A percentile compares a stretch with the other conserved stretches of the same genome.
phyloP scores from a whole-genome alignment of 2,113 vertebrate genomes.

The Alectura lathami region DNA sequence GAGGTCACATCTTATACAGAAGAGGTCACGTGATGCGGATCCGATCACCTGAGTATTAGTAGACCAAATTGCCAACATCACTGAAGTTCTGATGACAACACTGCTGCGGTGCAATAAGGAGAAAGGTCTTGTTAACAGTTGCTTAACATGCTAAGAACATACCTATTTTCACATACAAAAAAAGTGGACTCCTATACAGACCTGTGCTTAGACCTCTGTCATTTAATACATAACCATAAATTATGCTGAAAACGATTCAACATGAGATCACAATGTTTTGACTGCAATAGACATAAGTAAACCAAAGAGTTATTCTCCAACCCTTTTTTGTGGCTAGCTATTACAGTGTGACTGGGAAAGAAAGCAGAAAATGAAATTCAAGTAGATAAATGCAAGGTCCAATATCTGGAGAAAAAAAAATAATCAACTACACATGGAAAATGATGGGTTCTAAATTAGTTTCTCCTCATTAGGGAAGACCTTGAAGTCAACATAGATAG shows the following conservation, averaged over 20 bases:
- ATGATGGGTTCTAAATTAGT: background rate
- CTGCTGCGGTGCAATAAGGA: background rate
- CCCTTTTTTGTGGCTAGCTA: background rate
- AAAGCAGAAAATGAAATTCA: background rate
- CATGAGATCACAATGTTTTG: background rate
- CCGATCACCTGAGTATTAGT: background rate
- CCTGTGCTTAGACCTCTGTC: background rate
- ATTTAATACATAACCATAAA: background rate
- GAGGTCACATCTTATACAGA: background rate
- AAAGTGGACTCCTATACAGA: background rate
- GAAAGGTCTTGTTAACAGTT: background rate
- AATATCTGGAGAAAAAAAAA: background rate
- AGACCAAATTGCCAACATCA: background rate
- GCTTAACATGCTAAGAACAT: background rate
- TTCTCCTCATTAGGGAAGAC: background rate
- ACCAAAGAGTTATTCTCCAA: background rate
- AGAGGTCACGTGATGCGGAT: background rate
- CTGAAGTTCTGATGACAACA: background rate
- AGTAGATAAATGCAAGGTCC: background rate
- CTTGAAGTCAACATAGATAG: background rate
- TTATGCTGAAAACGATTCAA: background rate
- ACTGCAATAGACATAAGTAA: too few relatives aligned
- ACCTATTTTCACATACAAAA: accelerated
- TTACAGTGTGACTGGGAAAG: background rate
- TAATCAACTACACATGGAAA: background rate